phyloP scores from a whole-genome alignment of 2,113 vertebrate genomes.

The Bubalus kerabau region DNA sequence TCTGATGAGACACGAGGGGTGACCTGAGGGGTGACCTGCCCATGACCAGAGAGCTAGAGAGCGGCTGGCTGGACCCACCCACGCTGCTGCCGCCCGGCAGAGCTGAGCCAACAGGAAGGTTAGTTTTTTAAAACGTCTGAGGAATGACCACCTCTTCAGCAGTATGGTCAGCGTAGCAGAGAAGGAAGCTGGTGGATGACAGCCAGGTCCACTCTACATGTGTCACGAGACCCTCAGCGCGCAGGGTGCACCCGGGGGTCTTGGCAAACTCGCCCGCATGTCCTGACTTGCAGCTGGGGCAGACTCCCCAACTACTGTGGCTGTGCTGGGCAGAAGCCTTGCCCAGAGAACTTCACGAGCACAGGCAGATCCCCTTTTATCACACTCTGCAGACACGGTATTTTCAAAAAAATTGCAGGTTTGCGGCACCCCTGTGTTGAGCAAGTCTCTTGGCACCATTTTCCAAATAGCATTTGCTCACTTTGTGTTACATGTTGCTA shows the following conservation, averaged over 20 bases:
- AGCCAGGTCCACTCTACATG: background rate
- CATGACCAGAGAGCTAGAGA: background rate
- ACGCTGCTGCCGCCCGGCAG: fast-evolving
- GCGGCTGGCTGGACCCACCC: background rate
- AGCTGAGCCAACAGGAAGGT: background rate
- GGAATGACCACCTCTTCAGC: background rate
- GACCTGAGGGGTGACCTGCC: background rate
- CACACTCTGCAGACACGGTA: fast-evolving
- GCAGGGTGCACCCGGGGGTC: background rate
- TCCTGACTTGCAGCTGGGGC: background rate
- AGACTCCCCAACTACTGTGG: background rate
- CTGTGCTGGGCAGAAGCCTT: too few relatives aligned
- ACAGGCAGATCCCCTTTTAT: background rate
- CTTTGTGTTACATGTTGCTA: background rate
- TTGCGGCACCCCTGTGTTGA: fast-evolving
- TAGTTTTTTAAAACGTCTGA: background rate
- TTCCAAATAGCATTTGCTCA: background rate
- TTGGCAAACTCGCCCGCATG: background rate
- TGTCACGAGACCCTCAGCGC: background rate
- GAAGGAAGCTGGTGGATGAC: background rate
- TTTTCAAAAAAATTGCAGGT: background rate
- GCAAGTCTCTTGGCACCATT: background rate
- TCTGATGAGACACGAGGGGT: background rate
- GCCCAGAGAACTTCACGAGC: background rate
- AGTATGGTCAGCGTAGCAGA: fast-evolving